Evolutionary conservation across 2,888 invertebrate genomes (phyloP), one percentile per base, ranked within the genome.

Genomic region (Eupithecia pulchellata): DNA sequence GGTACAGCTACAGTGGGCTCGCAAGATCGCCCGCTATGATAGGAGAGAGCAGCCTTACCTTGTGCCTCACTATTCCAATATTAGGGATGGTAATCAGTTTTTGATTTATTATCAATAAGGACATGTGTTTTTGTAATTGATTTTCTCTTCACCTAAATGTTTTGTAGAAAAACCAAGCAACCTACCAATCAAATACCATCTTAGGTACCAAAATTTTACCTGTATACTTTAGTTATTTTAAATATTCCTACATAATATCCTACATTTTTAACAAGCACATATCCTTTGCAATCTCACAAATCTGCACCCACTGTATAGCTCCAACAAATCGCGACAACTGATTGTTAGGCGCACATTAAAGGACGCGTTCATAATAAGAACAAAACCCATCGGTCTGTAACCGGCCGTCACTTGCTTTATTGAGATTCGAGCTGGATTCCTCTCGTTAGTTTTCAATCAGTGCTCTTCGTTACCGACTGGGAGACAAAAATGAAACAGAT

Each of bases 261-360:
- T 17, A 2, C 6, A 14, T 1, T 25, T 27, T 29, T 57, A 29
- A 29, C 17, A 6, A 57, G 29, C 20, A 29, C 29, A 11, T 57
- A 17, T 29, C 29, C 20, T 1, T 13, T 4, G 52, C 27, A 1
- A 29, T 17, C 27, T 14, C 36, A n/a, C 27, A 60, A 66, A 71
- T 68, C 34, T 79, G 80, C 34, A 58, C 17, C 78, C 83, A 86
- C 68, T 87, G 82, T 85, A n/a, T n/a, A 74, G 85, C 79, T 9
- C 66, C 63, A 76, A 74, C 80, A 83, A 82, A 84, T 82, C 81
- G 82, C 83, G 82, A 81, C 82, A 84, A 86, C 80, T 83, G 83
- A 87, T 86, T 87, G 87, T 87, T 87, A 82, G 83, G 86, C 85
- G 85, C 84, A 86, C 84, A 84, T 84, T 85, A 84, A 85, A 82